These are phyloP conservation scores for Macropis europaea DNA, from an alignment of 2,888 invertebrate genomes.

Conservation along the genomic window DNA sequence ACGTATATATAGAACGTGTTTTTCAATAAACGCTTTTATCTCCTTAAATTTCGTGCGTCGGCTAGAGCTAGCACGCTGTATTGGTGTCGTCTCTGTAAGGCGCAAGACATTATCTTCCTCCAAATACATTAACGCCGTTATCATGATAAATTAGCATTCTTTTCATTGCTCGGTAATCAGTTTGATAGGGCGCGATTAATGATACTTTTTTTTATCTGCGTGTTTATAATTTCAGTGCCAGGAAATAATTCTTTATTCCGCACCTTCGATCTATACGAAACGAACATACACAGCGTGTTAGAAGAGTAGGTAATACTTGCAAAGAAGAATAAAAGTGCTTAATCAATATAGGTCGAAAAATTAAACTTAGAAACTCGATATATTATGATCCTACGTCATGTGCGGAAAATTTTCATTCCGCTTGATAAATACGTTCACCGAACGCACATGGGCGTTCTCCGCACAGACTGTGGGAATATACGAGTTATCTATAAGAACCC, in stretches of 20 bases:
- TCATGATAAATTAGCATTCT: conserved; percentile 46
- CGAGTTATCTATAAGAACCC: no score
- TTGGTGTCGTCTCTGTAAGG: background rate
- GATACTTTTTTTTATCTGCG: conserved; percentile 43
- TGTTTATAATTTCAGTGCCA: conserved; percentile 1
- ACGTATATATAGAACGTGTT: background rate
- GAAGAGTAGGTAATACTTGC: no score
- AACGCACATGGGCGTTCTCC: no score
- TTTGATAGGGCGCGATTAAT: background rate
- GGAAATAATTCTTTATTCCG: background rate
- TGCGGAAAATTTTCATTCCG: no score
- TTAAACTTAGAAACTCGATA: no score
- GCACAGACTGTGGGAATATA: no score
- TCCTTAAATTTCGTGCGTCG: background rate
- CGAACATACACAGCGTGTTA: no score
- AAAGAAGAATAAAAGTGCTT: no score
- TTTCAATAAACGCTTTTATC: background rate
- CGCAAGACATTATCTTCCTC: conserved; percentile 14
- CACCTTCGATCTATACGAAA: background rate
- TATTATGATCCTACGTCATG: no score
- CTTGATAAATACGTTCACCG: no score
- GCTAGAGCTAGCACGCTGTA: background rate
- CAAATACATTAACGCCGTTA: conserved; percentile 9
- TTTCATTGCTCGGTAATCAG: conserved; percentile 12
- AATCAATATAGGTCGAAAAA: no score